Percentiles rank a stretch among this genome's conserved stretches.
Conservation (phyloP, 2,113 vertebrate species). For the Cromileptes altivelis region DNA sequence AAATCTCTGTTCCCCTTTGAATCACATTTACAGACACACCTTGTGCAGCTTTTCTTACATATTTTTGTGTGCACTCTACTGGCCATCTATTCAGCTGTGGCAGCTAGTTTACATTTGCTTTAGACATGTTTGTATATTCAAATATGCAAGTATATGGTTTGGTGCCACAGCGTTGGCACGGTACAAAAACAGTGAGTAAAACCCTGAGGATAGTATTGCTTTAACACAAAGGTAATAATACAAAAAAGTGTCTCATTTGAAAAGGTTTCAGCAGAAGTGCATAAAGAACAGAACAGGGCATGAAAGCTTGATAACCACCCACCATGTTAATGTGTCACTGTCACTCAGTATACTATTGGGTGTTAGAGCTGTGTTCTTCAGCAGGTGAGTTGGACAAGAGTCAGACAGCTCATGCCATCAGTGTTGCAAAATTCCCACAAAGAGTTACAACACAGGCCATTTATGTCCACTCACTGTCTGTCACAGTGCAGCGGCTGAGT, state of each 20-base stretch:
- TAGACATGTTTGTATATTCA: too few species aligned
- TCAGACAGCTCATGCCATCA: neutral
- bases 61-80: neutral
- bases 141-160: too few species aligned
- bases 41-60: neutral
- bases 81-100: neutral
- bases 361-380: neutral
- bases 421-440: neutral
- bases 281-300: too few species aligned
- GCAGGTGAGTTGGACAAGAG: neutral
- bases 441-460: slow-evolving; percentile 13
- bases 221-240: too few species aligned
- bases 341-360: neutral
- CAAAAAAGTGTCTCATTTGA: too few species aligned
- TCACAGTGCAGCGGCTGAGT: neutral
- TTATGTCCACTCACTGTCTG: slow-evolving; percentile 18
- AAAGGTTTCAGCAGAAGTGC: too few species aligned
- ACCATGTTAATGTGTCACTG: neutral
- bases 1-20: slow-evolving; percentile 48
- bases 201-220: too few species aligned
- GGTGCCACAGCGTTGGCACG: too few species aligned
- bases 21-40: slow-evolving; percentile 38
- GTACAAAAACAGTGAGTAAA: too few species aligned
- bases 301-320: neutral
- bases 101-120: neutral